Evolutionary conservation across 2,113 vertebrate species (phyloP).

Genomic region (Probosciger aterrimus): DNA sequence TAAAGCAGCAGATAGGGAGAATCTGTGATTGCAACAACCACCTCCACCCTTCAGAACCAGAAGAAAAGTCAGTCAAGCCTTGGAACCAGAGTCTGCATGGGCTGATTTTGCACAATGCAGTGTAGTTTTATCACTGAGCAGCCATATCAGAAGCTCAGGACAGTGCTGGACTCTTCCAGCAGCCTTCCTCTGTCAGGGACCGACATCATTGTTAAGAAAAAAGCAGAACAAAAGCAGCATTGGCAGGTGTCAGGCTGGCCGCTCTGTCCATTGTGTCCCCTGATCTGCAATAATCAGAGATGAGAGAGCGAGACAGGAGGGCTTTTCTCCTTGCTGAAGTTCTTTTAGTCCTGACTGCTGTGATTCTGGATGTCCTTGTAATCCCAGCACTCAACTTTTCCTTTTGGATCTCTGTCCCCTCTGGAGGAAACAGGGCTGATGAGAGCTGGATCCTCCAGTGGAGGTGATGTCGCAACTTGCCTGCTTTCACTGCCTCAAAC

Average conservation of each 20-base stretch:
- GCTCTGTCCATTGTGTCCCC: rapidly evolving
- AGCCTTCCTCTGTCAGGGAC: not conserved
- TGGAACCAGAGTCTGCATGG: not conserved
- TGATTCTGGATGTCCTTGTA: not conserved
- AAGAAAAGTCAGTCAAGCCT: not conserved
- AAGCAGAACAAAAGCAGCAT: not conserved
- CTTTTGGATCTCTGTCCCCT: not conserved
- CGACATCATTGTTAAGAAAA: not conserved
- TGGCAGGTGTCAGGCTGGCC: not conserved
- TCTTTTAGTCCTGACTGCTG: not conserved
- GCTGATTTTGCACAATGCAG: not conserved
- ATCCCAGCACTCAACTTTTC: not conserved
- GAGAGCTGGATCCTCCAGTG: not conserved
- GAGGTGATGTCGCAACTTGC: not conserved
- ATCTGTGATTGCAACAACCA: not conserved
- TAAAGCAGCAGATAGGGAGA: not conserved
- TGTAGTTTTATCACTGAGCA: not conserved
- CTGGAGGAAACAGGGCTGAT: rapidly evolving
- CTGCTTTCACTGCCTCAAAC: not conserved
- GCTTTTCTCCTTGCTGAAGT: not conserved
- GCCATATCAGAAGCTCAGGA: not conserved
- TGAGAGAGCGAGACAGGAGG: not conserved
- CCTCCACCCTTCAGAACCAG: not conserved
- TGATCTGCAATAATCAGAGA: not conserved
- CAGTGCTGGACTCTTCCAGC: not conserved